These are phyloP conservation scores for Tachina lurida DNA, from an alignment of 2,888 invertebrate species.

Conservation along the genomic window DNA sequence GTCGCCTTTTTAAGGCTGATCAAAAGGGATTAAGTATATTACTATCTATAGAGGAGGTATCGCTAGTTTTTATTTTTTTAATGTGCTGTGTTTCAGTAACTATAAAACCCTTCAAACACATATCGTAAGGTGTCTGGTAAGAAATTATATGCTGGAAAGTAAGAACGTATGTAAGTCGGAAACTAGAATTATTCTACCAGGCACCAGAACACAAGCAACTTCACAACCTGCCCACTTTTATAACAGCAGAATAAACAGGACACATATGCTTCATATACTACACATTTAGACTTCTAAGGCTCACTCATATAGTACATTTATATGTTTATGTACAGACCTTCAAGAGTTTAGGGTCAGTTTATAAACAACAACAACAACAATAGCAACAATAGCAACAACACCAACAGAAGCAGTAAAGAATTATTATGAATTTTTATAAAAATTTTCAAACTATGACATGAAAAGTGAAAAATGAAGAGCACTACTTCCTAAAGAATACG, in stretches of 20 bases:
- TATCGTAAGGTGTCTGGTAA: no score
- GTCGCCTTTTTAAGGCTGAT: no score
- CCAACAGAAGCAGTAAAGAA: conserved; percentile 41
- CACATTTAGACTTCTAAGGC: neutral
- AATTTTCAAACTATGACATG: conserved; percentile 70
- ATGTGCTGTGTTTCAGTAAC: no score
- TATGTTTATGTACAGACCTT: conserved; percentile 50
- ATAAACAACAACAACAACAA: conserved; percentile 43
- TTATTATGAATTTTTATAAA: conserved; percentile 70
- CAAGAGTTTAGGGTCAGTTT: conserved; percentile 69
- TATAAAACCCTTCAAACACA: no score
- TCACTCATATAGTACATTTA: neutral
- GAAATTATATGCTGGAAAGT: no score
- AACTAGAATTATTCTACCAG: no score
- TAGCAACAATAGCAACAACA: conserved; percentile 29
- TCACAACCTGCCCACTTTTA: neutral
- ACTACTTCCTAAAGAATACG: conserved; percentile 57
- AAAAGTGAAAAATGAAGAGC: conserved; percentile 71
- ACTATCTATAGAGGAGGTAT: no score
- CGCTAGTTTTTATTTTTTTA: no score
- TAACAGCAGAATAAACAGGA: conserved; percentile 31
- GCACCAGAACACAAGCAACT: neutral
- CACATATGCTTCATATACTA: conserved; percentile 72
- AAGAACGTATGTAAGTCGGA: no score
- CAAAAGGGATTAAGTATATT: no score